Percentiles rank a stretch among this genome's conserved stretches.
These are phyloP conservation scores for Azorinus chamasolen DNA, from an alignment of 2,888 invertebrate genomes.

Conservation along the genomic window DNA sequence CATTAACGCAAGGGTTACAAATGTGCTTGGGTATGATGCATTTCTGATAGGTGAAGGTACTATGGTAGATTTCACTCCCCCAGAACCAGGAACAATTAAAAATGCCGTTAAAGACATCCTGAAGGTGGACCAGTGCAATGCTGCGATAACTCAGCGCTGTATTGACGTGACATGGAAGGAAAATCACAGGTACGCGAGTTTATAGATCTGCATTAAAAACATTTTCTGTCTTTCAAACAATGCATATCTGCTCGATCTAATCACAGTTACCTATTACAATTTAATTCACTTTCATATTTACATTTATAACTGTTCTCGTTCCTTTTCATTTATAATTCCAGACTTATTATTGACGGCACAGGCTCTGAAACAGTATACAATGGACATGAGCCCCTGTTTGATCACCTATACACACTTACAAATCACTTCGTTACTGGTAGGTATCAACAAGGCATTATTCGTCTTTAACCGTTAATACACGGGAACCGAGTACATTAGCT, in stretches of 20 bases:
- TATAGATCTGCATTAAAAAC: too few relatives aligned
- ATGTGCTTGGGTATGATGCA: conserved; percentile 68
- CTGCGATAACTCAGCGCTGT: conserved; percentile 68
- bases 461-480: too few relatives aligned
- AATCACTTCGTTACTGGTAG: conserved; percentile 75
- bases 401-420: conserved; percentile 70
- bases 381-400: conserved; percentile 69
- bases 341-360: conserved; percentile 73
- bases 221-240: too few relatives aligned
- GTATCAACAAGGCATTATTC: too few relatives aligned
- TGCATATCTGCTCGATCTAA: too few relatives aligned
- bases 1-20: conserved; percentile 68
- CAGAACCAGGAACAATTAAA: conserved; percentile 68
- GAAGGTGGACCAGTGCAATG: conserved; percentile 64
- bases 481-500: too few relatives aligned
- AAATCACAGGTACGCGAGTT: conserved; percentile 71
- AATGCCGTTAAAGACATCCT: conserved; percentile 51
- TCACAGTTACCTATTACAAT: too few relatives aligned
- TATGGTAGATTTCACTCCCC: conserved; percentile 74
- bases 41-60: conserved; percentile 68
- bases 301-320: too few relatives aligned
- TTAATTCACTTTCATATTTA: too few relatives aligned
- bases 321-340: too few relatives aligned
- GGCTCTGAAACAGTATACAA: conserved; percentile 75
- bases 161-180: conserved; percentile 57